These are phyloP conservation scores for Vulpes ferrilata DNA, from an alignment of 2,113 vertebrate species.

Conservation along the genomic window DNA sequence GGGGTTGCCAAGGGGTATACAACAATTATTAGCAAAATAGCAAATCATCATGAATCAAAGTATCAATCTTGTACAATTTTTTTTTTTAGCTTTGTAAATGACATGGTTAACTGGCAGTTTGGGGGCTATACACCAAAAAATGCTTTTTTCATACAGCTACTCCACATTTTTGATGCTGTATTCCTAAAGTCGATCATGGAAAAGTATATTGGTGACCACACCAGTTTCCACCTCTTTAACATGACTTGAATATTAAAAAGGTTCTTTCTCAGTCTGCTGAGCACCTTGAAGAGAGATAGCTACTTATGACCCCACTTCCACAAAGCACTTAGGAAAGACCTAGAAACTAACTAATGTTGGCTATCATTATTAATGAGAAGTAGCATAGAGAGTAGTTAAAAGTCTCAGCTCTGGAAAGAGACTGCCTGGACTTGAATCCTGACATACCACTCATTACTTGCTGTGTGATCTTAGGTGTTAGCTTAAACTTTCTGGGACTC, in stretches of 20 bases:
- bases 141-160: background rate
- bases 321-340: background rate
- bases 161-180: background rate
- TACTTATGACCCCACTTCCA: background rate
- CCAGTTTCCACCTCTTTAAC: background rate
- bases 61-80: background rate
- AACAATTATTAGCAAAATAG: slow-evolving; percentile 3
- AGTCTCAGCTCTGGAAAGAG: background rate
- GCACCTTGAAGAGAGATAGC: background rate
- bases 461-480: slow-evolving; percentile 1
- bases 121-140: background rate
- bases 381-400: background rate
- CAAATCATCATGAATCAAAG: background rate
- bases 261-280: background rate
- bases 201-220: background rate
- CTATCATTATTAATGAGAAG: background rate
- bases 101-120: background rate
- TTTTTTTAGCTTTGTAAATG: background rate
- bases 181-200: background rate
- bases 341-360: background rate
- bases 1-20: background rate
- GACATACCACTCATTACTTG: background rate
- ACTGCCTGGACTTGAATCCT: background rate
- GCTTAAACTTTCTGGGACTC: background rate
- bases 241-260: background rate